phyloP scores from a whole-genome alignment of 2,888 invertebrate genomes.

The Stomorhina lunata region DNA sequence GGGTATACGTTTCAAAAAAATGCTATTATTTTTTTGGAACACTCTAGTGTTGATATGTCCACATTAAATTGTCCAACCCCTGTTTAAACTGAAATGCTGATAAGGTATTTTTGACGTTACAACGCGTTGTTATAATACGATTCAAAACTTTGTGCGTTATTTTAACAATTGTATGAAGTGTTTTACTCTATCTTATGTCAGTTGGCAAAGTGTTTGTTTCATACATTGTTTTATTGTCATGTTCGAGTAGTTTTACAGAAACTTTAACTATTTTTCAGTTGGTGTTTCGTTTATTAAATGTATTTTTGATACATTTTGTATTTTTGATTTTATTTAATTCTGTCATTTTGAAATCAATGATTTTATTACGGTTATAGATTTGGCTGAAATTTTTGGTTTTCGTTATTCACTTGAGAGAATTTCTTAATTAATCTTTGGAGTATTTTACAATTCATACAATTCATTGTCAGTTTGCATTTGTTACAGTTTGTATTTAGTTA shows the following conservation, averaged over 20 bases:
- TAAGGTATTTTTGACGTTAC: not conserved
- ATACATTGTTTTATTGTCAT: constrained; percentile 52
- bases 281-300: constrained; percentile 2
- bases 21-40: too few relatives aligned
- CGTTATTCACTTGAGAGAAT: constrained; percentile 1
- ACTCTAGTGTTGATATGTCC: not conserved
- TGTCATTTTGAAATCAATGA: constrained; percentile 15
- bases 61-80: not conserved
- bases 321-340: too few relatives aligned
- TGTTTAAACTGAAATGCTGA: not conserved
- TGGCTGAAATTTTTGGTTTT: not conserved
- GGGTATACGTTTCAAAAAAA: too few relatives aligned
- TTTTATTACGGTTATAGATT: not conserved
- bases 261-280: constrained; percentile 8
- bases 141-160: constrained; percentile 30
- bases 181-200: not conserved
- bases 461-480: constrained; percentile 45
- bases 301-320: constrained; percentile 17
- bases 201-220: not conserved
- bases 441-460: constrained; percentile 45
- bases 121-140: not conserved
- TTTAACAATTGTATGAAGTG: constrained; percentile 2
- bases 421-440: constrained; percentile 63
- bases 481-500: constrained; percentile 21
- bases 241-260: constrained; percentile 39